Percentiles rank a stretch among this genome's conserved stretches.
phyloP scores from a whole-genome alignment of 2,888 invertebrate genomes.

The Catocala fraxini region DNA sequence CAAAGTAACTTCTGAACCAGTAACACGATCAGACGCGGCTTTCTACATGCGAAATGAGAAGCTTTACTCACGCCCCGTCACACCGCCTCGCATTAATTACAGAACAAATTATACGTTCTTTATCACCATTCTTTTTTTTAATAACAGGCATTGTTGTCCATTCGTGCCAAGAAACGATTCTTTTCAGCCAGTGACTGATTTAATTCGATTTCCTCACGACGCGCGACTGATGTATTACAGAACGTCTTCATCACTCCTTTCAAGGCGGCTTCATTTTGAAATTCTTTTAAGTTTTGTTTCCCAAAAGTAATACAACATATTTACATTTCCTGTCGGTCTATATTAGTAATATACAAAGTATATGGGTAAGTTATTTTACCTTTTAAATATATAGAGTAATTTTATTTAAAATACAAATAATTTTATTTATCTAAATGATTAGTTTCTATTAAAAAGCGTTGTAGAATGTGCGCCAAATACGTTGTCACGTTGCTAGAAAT shows the following conservation, averaged over 20 bases:
- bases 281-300: constrained; percentile 46
- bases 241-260: constrained; percentile 72
- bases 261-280: constrained; percentile 63
- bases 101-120: constrained; percentile 82
- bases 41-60: constrained; percentile 79
- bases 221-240: constrained; percentile 65
- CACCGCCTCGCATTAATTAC: constrained; percentile 80
- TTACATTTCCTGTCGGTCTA: constrained; percentile 5
- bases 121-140: constrained; percentile 82
- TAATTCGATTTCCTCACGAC: constrained; percentile 81
- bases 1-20: constrained; percentile 70
- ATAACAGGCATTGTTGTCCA: constrained; percentile 84
- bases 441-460: too few species aligned
- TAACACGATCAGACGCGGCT: constrained; percentile 71
- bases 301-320: constrained; percentile 17
- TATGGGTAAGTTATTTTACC: too few species aligned
- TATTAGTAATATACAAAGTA: not conserved
- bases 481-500: too few species aligned
- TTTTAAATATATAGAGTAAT: too few species aligned
- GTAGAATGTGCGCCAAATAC: too few species aligned
- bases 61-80: constrained; percentile 82
- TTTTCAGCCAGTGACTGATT: constrained; percentile 82
- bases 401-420: too few species aligned
- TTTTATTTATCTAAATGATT: too few species aligned
- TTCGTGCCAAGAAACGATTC: constrained; percentile 85